Evolutionary conservation across 2,113 vertebrate genomes (phyloP).

Genomic region (Odobenus rosmarus): DNA sequence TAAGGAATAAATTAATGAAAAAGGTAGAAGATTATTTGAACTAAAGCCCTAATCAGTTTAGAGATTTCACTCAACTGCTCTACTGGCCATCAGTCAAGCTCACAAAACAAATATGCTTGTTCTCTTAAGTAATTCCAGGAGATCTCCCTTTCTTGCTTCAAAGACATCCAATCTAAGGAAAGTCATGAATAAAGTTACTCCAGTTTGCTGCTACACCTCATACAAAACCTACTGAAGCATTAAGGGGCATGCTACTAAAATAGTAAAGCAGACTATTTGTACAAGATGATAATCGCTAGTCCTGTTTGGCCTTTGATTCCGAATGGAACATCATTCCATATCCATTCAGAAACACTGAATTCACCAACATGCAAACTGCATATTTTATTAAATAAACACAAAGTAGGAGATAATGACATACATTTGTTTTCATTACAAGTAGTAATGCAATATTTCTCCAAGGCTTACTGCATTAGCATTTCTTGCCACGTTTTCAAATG

Average conservation of each 20-base stretch:
- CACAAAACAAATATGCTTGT: constrained; percentile 74
- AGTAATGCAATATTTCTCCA: constrained; percentile 85
- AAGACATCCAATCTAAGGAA: constrained; percentile 69
- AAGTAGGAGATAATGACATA: constrained; percentile 87
- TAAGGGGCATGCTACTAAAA: constrained; percentile 60
- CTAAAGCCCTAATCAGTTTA: constrained; percentile 81
- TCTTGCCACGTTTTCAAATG: constrained; percentile 83
- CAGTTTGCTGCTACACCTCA: constrained; percentile 62
- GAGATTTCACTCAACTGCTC: constrained; percentile 78
- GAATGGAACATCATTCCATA: constrained; percentile 72
- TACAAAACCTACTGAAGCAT: constrained; percentile 65
- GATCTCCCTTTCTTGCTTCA: constrained; percentile 69
- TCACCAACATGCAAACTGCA: constrained; percentile 78
- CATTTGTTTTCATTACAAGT: constrained; percentile 90
- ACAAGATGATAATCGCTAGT: constrained; percentile 57
- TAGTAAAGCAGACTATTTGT: constrained; percentile 42
- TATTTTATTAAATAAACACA: constrained; percentile 89
- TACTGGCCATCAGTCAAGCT: constrained; percentile 72
- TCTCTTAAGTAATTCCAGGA: constrained; percentile 78
- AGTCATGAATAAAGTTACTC: constrained; percentile 70
- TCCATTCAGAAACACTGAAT: constrained; percentile 72
- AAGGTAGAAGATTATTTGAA: constrained; percentile 80
- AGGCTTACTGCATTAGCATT: constrained; percentile 87
- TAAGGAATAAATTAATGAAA: constrained; percentile 82
- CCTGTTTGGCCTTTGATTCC: constrained; percentile 69